Percentiles rank a stretch among this genome's conserved stretches.
Conservation (phyloP, 2,888 invertebrate species). For the Cheilosia impressa region DNA sequence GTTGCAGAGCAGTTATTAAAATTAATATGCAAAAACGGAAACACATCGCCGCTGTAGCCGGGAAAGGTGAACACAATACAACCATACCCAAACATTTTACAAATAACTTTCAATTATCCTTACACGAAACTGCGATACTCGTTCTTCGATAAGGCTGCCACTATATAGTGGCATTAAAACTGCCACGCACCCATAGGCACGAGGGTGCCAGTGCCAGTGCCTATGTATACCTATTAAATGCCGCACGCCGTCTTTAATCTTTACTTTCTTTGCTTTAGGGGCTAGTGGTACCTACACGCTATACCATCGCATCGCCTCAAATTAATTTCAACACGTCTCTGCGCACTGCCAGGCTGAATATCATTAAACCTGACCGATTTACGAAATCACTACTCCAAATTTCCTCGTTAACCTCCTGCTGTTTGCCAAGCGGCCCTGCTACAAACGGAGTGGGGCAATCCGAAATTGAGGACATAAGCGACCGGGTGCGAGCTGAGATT, state of each 20-base stretch:
- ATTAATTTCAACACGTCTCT: slow-evolving; percentile 64
- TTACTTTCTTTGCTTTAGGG: background rate
- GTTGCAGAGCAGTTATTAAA: slow-evolving; percentile 37
- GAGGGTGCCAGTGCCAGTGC: background rate
- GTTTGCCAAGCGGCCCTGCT: background rate
- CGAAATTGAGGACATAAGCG: slow-evolving; percentile 4
- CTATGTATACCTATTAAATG: slow-evolving; percentile 1
- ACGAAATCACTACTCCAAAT: slow-evolving; percentile 49
- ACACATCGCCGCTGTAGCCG: slow-evolving; percentile 13
- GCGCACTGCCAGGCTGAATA: slow-evolving; percentile 48
- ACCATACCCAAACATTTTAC: slow-evolving; percentile 10
- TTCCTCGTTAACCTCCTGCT: slow-evolving; percentile 44
- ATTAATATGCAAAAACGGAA: slow-evolving; percentile 37
- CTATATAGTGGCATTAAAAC: background rate
- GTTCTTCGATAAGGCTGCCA: slow-evolving; percentile 34
- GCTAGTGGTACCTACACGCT: too few species aligned
- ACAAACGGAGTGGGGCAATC: background rate
- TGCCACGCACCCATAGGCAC: slow-evolving; percentile 14
- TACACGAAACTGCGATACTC: slow-evolving; percentile 47
- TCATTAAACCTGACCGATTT: slow-evolving; percentile 69
- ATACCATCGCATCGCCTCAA: slow-evolving; percentile 11
- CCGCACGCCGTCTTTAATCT: background rate
- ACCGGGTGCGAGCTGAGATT: slow-evolving; percentile 33
- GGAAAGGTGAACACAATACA: slow-evolving; percentile 9
- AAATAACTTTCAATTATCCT: slow-evolving; percentile 64